Evolutionary conservation across 2,113 vertebrate species (phyloP), one percentile per base, ranked within the genome.

Genomic region (Osmerus eperlanus): DNA sequence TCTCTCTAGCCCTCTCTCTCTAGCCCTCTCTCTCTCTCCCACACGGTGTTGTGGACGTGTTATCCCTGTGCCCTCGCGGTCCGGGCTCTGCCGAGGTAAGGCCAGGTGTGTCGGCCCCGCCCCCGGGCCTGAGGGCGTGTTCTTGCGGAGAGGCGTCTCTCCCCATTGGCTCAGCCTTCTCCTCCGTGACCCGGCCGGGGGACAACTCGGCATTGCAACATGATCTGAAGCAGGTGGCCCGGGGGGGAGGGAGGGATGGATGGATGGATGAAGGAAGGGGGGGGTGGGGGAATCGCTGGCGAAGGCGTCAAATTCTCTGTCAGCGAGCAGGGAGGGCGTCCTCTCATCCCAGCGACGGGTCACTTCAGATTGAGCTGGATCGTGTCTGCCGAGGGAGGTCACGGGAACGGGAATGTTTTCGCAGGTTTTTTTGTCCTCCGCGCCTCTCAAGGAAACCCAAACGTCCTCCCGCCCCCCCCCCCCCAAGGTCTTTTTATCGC

Each of bases 391-490:
- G 19, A 25, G 58, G 19, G 47, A 16, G 3, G 63, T 19, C 0
- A 73, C 64, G 65, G 32, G 15, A 16, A 67, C 41, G 70, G 19
- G 62, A 76, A 76, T 68, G 64, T 71, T 75, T 23, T 32, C 56
- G 25, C 25, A 25, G 2, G 78, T 73, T 77, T 76, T 76, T 67
- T 76, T 76, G n/a, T 75, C 71, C 16, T 70, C 69, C 68, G 60
- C n/a, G 41, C 80, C 65, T 62, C 61, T 19, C 55, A 61, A 71
- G 60, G 56, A 83, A 81, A 75, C 52, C 68, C 59, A 74, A 77
- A 71, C 3, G 25, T 25, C 25, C 25, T 25, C n/a, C n/a, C n/a
- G n/a, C n/a, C n/a, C n/a, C 25, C 25, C 25, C 25, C 25, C 25
- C 2, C 25, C 25, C 25, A 25, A 25, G 25, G 25, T 25, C 25